Base-by-base conservation (phyloP, 1,140 invertebrate species). In the Heliconius hewitsoni region DNA sequence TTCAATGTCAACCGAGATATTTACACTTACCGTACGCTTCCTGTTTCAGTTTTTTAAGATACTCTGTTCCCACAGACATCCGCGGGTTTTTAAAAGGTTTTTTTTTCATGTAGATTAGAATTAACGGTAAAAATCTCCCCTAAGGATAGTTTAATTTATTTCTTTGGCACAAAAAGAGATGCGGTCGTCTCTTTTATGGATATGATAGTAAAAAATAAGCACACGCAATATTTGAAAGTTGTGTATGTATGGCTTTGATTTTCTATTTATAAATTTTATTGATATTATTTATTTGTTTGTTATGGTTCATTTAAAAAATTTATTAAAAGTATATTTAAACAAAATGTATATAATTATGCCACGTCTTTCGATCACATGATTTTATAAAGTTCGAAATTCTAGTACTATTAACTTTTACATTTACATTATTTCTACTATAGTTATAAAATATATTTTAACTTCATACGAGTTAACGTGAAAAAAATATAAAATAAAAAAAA, bases 91-190 rank as follows among this genome's bases (percentile, higher is more conserved):
- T 92, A 86, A 82, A 79, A 71, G 66, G 77, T 37, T 82, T 89
- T 90, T 94, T 93, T 90, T 89, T 86, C 80, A 89, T 90, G 86
- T 86, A 91, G 86, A 93, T 92, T 89, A 91, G 88, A 91, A 85
- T 88, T 94, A 94, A 94, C 93, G 93, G 93, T 94, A 93, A 92
- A 91, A 91, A 88, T 90, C 87, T 89, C 91, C 93, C 93, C 91
- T 91, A 92, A 93, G 91, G 89, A 92, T 92, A 90, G 86, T 93
- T 91, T 92, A 93, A 94, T 94, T 94, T 93, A 94, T 93, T 91
- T 94, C 92, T 91, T 89, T 83, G 80, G 87, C 84, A 91, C 88
- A 93, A 93, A 87, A 89, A 89, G 86, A 83, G 90, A 92, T 93
- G 92, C 90, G 93, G 93, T 93, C 85, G 83, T 80, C 84, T 66